Evolutionary conservation across 2,888 invertebrate species (phyloP).

Genomic region (Opisthograptis luteolata): DNA sequence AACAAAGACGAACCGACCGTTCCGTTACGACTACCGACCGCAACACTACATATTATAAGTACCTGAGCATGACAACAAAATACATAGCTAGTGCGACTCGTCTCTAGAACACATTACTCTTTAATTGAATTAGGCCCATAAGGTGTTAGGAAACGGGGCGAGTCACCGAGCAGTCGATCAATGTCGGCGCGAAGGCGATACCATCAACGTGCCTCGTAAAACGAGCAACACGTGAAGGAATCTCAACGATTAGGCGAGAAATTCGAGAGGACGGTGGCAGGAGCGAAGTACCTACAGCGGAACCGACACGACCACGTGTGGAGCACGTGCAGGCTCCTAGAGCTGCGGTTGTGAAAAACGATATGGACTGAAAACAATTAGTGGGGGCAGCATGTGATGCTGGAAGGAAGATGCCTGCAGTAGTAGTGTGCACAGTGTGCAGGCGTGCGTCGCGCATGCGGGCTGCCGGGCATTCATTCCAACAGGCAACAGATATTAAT

Average conservation of each 20-base stretch:
- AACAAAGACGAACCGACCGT: constrained; percentile 31
- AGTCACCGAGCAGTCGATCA: constrained; percentile 20
- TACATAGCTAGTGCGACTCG: neutral
- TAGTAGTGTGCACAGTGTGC: too few species aligned
- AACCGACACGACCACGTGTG: constrained; percentile 16
- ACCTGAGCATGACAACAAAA: constrained; percentile 1
- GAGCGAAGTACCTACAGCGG: neutral
- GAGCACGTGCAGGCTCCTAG: constrained; percentile 9
- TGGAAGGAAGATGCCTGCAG: too few species aligned
- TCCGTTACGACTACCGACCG: constrained; percentile 31
- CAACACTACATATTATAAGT: constrained; percentile 20
- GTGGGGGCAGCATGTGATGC: too few species aligned
- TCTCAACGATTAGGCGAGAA: constrained; percentile 1
- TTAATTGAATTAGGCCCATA: constrained; percentile 34
- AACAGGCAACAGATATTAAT: constrained; percentile 38
- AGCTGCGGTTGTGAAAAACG: neutral
- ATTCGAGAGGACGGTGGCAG: neutral
- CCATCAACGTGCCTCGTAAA: constrained; percentile 3
- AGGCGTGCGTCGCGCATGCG: constrained; percentile 49
- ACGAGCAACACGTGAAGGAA: constrained; percentile 10
- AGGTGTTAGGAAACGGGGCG: constrained; percentile 25
- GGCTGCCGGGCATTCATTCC: constrained; percentile 44
- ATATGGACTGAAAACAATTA: constrained; percentile 2
- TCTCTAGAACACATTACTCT: constrained; percentile 15
- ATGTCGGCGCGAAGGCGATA: constrained; percentile 8